phyloP scores from a whole-genome alignment of 2,113 vertebrate genomes.

The Tenebrosternarchus preto region DNA sequence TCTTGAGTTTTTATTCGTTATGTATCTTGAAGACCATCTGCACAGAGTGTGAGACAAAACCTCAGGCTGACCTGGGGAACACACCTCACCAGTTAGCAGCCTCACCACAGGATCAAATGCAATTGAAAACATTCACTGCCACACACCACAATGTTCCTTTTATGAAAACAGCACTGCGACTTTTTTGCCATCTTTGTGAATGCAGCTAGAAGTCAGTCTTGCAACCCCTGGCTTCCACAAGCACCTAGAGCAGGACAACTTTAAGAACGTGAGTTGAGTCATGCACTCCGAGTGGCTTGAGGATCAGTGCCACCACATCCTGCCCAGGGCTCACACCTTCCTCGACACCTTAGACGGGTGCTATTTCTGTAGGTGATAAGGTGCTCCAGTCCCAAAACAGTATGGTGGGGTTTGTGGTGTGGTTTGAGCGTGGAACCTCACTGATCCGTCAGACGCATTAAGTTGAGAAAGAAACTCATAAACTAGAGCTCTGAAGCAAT shows the following conservation, averaged over 20 bases:
- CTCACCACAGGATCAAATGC: constrained; percentile 78
- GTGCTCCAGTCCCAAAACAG: constrained; percentile 14
- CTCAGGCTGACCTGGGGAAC: constrained; percentile 76
- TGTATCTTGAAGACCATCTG: constrained; percentile 65
- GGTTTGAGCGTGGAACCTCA: neutral
- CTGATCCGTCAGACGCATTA: neutral
- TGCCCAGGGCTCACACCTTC: constrained; percentile 37
- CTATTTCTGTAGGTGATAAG: constrained; percentile 19
- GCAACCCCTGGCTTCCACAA: neutral
- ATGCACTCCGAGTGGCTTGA: constrained; percentile 29
- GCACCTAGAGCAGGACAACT: constrained; percentile 54
- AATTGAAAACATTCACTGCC: constrained; percentile 79
- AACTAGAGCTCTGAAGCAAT: neutral
- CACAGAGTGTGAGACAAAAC: constrained; percentile 74
- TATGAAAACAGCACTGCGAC: constrained; percentile 64
- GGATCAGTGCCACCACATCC: constrained; percentile 30
- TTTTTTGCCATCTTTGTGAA: constrained; percentile 60
- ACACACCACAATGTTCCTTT: constrained; percentile 79
- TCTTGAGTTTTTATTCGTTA: constrained; percentile 63
- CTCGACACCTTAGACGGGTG: constrained; percentile 14
- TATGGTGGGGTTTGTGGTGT: neutral
- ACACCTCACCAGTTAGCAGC: constrained; percentile 79
- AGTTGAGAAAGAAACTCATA: neutral
- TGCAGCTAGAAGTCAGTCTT: constrained; percentile 63
- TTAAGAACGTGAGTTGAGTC: constrained; percentile 56